A percentile compares a stretch with the other conserved stretches of the same genome.
phyloP scores from a whole-genome alignment of 2,797 vertebrate species.

The Anguilla marmorata region DNA sequence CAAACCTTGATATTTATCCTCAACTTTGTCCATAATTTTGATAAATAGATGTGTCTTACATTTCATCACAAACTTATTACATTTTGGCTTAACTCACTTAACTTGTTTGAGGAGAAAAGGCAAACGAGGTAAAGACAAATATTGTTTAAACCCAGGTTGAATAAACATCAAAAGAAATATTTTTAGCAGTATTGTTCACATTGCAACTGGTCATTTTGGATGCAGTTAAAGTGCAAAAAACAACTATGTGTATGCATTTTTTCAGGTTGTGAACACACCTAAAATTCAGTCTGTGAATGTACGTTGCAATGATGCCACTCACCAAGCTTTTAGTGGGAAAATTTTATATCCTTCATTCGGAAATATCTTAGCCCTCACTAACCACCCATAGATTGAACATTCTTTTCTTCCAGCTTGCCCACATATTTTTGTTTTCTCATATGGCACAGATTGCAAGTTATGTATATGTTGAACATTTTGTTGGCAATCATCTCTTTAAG shows the following conservation, averaged over 20 bases:
- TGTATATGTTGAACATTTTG: background rate
- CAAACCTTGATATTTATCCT: no score
- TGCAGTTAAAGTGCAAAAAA: no score
- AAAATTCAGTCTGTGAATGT: no score
- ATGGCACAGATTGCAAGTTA: background rate
- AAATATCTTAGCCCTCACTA: background rate
- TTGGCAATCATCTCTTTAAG: constrained; percentile 1
- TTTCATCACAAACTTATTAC: background rate
- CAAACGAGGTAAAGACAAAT: no score
- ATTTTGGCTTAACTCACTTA: background rate
- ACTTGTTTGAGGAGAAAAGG: no score
- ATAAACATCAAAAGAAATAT: no score
- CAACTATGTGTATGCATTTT: no score
- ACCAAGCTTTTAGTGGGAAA: background rate
- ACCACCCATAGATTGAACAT: background rate
- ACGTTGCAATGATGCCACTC: background rate
- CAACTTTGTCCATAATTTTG: no score
- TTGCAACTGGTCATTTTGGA: no score
- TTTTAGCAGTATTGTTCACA: no score
- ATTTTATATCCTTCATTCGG: background rate
- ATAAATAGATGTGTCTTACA: background rate
- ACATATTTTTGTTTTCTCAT: constrained; percentile 10
- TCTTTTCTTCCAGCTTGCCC: background rate
- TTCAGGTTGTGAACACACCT: no score
- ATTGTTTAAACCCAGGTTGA: no score